Conservation (phyloP, 2,888 invertebrate genomes). For the Chironomus riparius region DNA sequence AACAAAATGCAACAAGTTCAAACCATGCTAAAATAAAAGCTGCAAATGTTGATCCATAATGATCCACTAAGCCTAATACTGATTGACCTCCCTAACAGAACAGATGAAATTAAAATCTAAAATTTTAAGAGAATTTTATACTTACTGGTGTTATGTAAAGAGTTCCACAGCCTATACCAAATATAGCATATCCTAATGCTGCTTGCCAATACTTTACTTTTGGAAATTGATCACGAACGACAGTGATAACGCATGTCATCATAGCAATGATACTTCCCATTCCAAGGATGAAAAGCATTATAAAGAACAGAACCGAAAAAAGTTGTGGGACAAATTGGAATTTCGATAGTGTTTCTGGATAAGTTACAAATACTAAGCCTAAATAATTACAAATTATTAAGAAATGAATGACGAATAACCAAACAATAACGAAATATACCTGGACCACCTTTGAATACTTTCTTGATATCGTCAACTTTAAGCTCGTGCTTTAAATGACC, state of each 20-base stretch:
- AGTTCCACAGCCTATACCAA: slow-evolving; percentile 49
- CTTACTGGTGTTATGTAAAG: slow-evolving; percentile 57
- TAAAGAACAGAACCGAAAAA: slow-evolving; percentile 48
- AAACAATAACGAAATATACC: slow-evolving; percentile 43
- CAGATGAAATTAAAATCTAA: neutral
- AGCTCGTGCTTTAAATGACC: slow-evolving; percentile 48
- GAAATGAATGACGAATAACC: no score
- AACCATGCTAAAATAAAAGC: slow-evolving; percentile 55
- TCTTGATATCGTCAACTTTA: slow-evolving; percentile 41
- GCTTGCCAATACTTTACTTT: slow-evolving; percentile 44
- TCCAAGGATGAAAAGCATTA: slow-evolving; percentile 49
- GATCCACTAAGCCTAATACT: slow-evolving; percentile 60
- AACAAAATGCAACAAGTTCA: slow-evolving; percentile 60
- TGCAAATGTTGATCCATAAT: slow-evolving; percentile 66
- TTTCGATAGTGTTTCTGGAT: slow-evolving; percentile 43
- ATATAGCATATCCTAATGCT: slow-evolving; percentile 41
- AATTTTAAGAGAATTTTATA: slow-evolving; percentile 42
- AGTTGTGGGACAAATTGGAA: slow-evolving; percentile 36
- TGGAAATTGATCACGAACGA: slow-evolving; percentile 43
- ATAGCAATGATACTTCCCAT: slow-evolving; percentile 46
- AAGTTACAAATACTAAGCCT: slow-evolving; percentile 31
- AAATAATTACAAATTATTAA: neutral
- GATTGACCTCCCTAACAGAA: slow-evolving; percentile 60
- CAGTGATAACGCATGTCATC: slow-evolving; percentile 43
- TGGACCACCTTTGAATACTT: slow-evolving; percentile 47